A percentile compares a stretch with the other conserved stretches of the same genome.
These are phyloP conservation scores for Xenotilapia caudafasciata DNA, from an alignment of 2,113 vertebrate genomes.

Conservation along the genomic window DNA sequence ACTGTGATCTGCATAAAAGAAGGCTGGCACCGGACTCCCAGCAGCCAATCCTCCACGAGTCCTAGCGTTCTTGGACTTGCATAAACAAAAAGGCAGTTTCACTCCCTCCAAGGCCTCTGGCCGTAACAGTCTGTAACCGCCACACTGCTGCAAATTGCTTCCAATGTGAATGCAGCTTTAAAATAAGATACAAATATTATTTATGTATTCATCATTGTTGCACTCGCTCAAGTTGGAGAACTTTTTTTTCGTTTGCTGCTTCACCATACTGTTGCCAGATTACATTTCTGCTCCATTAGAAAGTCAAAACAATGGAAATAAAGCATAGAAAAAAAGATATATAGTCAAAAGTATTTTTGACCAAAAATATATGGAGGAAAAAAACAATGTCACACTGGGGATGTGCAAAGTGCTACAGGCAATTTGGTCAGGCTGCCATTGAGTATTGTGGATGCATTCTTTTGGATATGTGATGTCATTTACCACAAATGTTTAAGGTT, in stretches of 20 bases:
- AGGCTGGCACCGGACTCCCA: too few species aligned
- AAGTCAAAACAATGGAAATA: neutral
- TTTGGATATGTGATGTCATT: neutral
- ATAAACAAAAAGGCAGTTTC: too few species aligned
- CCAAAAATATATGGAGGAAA: neutral
- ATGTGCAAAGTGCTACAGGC: neutral
- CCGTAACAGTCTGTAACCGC: neutral
- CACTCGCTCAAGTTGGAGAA: neutral
- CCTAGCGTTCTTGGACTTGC: too few species aligned
- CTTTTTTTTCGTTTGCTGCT: neutral
- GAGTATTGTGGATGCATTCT: neutral
- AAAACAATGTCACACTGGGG: neutral
- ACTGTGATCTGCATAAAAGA: too few species aligned
- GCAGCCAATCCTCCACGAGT: too few species aligned
- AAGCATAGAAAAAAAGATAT: neutral
- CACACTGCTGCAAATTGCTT: neutral
- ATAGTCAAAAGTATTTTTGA: neutral
- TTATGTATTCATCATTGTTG: neutral
- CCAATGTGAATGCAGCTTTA: neutral
- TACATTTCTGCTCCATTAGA: neutral
- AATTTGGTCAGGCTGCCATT: neutral
- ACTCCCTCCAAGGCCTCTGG: too few species aligned
- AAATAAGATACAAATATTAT: neutral
- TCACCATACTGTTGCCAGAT: neutral
- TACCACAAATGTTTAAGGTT: neutral